A percentile compares a stretch with the other conserved stretches of the same genome.
Conservation (phyloP, 1,140 invertebrate genomes). For the Ericerus pela region DNA sequence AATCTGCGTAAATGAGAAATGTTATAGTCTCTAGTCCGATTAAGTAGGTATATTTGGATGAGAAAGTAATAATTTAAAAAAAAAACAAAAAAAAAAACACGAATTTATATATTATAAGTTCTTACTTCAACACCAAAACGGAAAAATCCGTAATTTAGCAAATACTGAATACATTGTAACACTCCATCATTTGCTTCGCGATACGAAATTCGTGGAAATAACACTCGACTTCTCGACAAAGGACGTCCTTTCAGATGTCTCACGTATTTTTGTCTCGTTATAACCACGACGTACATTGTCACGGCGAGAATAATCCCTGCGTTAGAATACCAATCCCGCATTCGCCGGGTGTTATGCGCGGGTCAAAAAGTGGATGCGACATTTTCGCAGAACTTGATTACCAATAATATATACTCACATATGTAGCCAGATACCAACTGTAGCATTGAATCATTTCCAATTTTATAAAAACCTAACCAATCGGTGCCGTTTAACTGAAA, state of each 20-base stretch:
- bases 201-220: conserved; percentile 70
- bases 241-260: conserved; percentile 40
- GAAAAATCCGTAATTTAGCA: conserved; percentile 84
- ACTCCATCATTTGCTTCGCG: conserved; percentile 73
- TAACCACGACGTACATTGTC: conserved; percentile 70
- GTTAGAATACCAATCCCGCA: not conserved
- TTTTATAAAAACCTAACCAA: conserved; percentile 80
- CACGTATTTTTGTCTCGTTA: conserved; percentile 63
- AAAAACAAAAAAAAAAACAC: conserved; percentile 13
- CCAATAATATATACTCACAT: conserved; percentile 28
- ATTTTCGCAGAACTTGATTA: not conserved
- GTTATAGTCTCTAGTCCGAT: too few species aligned
- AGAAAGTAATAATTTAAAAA: too few species aligned
- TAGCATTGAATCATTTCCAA: conserved; percentile 41
- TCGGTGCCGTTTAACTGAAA: conserved; percentile 60
- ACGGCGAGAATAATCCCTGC: conserved; percentile 64
- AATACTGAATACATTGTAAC: conserved; percentile 64
- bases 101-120: too few species aligned
- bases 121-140: conserved; percentile 87
- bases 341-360: not conserved
- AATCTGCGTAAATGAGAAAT: too few species aligned
- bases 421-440: conserved; percentile 67
- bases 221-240: conserved; percentile 50
- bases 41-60: not conserved
- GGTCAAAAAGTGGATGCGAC: not conserved